Evolutionary conservation across 1,140 invertebrate species (phyloP).

Genomic region (Brachionus rotundiformis): DNA sequence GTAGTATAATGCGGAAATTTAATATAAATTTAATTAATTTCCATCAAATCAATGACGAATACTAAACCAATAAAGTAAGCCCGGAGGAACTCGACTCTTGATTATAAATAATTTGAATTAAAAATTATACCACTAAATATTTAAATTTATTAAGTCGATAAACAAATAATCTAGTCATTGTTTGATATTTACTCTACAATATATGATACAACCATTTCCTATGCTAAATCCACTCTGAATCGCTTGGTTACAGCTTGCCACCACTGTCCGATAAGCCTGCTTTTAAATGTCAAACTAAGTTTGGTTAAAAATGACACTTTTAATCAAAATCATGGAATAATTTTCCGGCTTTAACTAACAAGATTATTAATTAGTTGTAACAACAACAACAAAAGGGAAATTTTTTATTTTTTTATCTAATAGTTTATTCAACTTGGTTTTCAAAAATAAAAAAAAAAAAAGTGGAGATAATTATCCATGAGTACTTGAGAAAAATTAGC

Average conservation of each 20-base stretch:
- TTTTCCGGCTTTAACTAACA: not conserved
- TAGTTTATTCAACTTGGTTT: not conserved
- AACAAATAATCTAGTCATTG: constrained; percentile 8
- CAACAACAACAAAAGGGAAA: not conserved
- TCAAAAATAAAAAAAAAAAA: not conserved
- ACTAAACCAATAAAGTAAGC: constrained; percentile 1
- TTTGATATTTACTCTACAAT: not conserved
- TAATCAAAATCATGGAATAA: not conserved
- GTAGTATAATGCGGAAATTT: constrained; percentile 5
- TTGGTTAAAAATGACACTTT: not conserved
- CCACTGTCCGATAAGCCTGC: too few species aligned
- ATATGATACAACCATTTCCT: not conserved
- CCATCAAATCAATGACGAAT: constrained; percentile 8
- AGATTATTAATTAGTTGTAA: not conserved
- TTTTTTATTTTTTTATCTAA: not conserved
- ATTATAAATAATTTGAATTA: constrained; percentile 6
- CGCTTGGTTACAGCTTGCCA: not conserved
- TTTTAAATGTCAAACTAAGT: constrained; percentile 1
- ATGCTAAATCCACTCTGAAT: not conserved
- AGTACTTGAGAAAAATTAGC: not conserved
- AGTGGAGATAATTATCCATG: not conserved
- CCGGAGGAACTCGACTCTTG: constrained; percentile 2
- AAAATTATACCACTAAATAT: constrained; percentile 17
- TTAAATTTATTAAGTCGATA: constrained; percentile 4
- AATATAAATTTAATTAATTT: constrained; percentile 23